These are phyloP conservation scores for Tribolium freemani DNA, from an alignment of 2,888 invertebrate species.

Conservation along the genomic window DNA sequence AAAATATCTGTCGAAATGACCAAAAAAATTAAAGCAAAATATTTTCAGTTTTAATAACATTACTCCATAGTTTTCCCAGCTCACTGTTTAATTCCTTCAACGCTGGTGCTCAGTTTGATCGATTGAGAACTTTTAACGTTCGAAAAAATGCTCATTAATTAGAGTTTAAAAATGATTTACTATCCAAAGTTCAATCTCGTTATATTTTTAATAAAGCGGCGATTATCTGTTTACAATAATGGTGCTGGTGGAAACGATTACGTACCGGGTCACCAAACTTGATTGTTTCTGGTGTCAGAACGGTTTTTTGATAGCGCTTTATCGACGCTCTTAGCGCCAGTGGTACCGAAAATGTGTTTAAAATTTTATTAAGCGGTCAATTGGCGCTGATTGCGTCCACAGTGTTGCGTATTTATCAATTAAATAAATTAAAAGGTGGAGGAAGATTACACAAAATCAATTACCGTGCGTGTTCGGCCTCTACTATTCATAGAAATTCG, in stretches of 20 bases:
- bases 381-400: not conserved
- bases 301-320: not conserved
- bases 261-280: constrained; percentile 18
- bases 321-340: constrained; percentile 1
- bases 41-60: no score
- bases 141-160: not conserved
- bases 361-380: constrained; percentile 16
- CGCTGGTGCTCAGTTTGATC: not conserved
- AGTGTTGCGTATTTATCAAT: not conserved
- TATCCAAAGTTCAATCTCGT: not conserved
- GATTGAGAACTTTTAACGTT: no score
- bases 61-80: no score
- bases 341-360: constrained; percentile 20
- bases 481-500: constrained; percentile 30
- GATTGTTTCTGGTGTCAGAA: constrained; percentile 23
- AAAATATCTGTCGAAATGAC: no score
- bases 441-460: constrained; percentile 12
- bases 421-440: constrained; percentile 1
- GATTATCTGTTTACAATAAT: constrained; percentile 1
- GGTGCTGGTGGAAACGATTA: constrained; percentile 4
- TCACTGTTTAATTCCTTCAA: not conserved
- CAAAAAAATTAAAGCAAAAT: no score
- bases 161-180: not conserved
- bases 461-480: constrained; percentile 31
- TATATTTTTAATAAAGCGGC: not conserved